Evolutionary conservation across 1,140 invertebrate species (phyloP).

Genomic region (Polyergus mexicanus): DNA sequence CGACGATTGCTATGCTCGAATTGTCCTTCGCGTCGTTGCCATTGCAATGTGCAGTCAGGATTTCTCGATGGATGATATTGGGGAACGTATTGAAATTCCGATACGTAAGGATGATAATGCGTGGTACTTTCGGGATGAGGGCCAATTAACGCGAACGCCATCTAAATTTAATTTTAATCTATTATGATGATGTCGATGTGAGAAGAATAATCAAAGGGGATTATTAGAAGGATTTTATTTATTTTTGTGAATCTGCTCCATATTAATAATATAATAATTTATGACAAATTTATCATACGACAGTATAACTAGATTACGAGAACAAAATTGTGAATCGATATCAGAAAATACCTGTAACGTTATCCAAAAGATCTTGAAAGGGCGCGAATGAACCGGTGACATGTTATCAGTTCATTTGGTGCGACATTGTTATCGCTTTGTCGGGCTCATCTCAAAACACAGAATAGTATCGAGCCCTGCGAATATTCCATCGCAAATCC

Average conservation of each 20-base stretch:
- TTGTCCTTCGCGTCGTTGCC: background rate
- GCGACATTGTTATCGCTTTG: slow-evolving; percentile 56
- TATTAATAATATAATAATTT: background rate
- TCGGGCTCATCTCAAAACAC: slow-evolving; percentile 64
- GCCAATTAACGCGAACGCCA: slow-evolving; percentile 54
- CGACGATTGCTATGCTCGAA: slow-evolving; percentile 17
- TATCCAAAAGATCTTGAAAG: slow-evolving; percentile 67
- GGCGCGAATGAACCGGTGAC: slow-evolving; percentile 57
- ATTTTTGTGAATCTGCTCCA: background rate
- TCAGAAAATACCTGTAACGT: slow-evolving; percentile 66
- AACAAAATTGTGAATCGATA: background rate
- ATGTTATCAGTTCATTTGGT: slow-evolving; percentile 72
- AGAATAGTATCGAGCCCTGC: slow-evolving; percentile 41
- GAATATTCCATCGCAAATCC: background rate
- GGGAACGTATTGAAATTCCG: slow-evolving; percentile 71
- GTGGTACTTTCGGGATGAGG: slow-evolving; percentile 52
- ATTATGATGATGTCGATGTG: background rate
- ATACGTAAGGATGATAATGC: slow-evolving; percentile 65
- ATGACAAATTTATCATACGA: background rate
- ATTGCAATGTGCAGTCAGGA: slow-evolving; percentile 65
- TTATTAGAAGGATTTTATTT: background rate
- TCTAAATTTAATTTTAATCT: slow-evolving; percentile 44
- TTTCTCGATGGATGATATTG: slow-evolving; percentile 75
- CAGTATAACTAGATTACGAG: background rate
- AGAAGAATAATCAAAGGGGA: background rate